Percentiles rank a stretch among this genome's conserved stretches.
Evolutionary conservation across 2,113 vertebrate species (phyloP).

Genomic region (Alligator sinensis): DNA sequence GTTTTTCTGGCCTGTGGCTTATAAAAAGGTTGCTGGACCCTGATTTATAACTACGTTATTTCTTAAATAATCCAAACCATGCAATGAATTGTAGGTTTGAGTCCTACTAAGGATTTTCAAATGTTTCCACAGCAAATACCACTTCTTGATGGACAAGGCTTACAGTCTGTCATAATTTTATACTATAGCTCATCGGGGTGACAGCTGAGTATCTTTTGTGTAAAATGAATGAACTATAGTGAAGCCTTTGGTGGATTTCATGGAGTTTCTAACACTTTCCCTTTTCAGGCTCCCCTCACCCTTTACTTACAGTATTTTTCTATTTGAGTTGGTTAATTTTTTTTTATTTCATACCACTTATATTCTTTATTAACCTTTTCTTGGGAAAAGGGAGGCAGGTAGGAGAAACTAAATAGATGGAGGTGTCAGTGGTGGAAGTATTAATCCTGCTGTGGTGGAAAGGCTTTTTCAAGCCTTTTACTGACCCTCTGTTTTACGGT

Average conservation of each 20-base stretch:
- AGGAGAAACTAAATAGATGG: background rate
- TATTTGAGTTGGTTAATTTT: background rate
- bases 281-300: background rate
- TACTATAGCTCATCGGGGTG: background rate
- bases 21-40: background rate
- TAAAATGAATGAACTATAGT: constrained; percentile 4
- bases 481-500: background rate
- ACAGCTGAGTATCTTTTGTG: background rate
- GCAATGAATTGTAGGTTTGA: background rate
- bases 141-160: background rate
- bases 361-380: background rate
- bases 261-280: background rate
- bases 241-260: background rate
- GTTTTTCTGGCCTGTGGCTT: too few species aligned
- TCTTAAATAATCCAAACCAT: background rate
- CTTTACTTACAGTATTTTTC: background rate
- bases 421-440: background rate
- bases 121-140: background rate
- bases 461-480: background rate
- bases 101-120: background rate
- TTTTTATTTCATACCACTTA: background rate
- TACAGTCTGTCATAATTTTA: background rate
- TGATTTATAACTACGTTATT: background rate
- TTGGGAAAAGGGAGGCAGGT: too few species aligned
- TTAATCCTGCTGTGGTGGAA: background rate